These are phyloP conservation scores for Calameuta filiformis DNA, from an alignment of 2,888 invertebrate genomes.

Conservation along the genomic window DNA sequence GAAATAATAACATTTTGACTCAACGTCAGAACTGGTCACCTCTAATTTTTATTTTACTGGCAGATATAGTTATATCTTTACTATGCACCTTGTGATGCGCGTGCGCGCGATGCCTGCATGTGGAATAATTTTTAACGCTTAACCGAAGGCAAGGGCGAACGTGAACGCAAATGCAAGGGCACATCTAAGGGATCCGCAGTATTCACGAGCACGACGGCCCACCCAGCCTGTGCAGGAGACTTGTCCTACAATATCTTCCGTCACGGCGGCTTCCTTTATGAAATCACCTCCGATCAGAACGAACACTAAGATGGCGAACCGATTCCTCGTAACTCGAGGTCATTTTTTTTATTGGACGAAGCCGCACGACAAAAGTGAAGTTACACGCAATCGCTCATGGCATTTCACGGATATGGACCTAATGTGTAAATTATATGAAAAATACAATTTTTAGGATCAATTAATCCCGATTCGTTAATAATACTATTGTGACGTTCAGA, in stretches of 20 bases:
- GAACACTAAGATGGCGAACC: slow-evolving; percentile 41
- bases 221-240: slow-evolving; percentile 59
- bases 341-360: slow-evolving; percentile 23
- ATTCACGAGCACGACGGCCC: slow-evolving; percentile 44
- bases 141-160: slow-evolving; percentile 19
- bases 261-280: slow-evolving; percentile 64
- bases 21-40: neutral
- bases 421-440: no score
- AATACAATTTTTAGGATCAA: no score
- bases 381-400: no score
- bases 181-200: neutral
- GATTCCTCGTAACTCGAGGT: slow-evolving; percentile 44
- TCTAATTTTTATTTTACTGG: neutral
- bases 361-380: no score
- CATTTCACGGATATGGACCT: no score
- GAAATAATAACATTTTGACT: neutral
- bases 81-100: no score
- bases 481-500: no score
- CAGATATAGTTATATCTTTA: neutral
- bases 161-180: neutral
- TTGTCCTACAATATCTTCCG: slow-evolving; percentile 64
- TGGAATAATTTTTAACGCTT: slow-evolving; percentile 19
- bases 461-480: no score
- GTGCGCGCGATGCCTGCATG: neutral
- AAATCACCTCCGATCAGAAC: slow-evolving; percentile 59